Evolutionary conservation across 1,140 invertebrate genomes (phyloP).

Genomic region (Drosophila ercepeae): DNA sequence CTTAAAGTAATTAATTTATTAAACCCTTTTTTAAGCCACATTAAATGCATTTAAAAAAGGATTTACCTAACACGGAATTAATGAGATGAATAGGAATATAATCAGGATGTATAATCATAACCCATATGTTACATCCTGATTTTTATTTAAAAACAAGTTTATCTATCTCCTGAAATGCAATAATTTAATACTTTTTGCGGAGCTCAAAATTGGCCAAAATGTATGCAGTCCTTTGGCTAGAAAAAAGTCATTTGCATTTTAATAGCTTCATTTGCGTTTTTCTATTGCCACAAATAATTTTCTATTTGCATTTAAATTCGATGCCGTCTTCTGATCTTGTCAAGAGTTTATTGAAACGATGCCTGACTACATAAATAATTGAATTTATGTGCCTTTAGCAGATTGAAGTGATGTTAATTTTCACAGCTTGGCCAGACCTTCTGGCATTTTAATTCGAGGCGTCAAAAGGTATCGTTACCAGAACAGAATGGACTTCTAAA

Average conservation of each 20-base stretch:
- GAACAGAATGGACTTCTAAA: conserved; percentile 6
- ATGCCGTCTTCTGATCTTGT: conserved; percentile 40
- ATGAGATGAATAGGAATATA: no score
- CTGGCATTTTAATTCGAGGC: conserved; percentile 65
- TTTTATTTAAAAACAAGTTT: neutral
- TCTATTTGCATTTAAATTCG: conserved; percentile 71
- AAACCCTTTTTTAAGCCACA: neutral
- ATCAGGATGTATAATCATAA: no score
- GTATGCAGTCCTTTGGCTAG: neutral
- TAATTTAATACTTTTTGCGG: neutral
- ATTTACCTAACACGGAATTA: no score
- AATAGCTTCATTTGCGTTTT: conserved; percentile 68
- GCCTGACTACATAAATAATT: conserved; percentile 11
- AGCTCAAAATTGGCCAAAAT: neutral
- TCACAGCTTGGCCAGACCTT: conserved; percentile 21
- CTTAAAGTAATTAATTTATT: neutral
- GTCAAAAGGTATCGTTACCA: conserved; percentile 49
- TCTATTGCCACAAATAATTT: conserved; percentile 49
- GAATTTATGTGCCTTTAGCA: neutral
- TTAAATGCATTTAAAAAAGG: no score
- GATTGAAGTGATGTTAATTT: conserved; percentile 54
- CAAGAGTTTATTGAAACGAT: conserved; percentile 9
- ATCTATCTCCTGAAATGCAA: neutral
- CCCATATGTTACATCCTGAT: no score
- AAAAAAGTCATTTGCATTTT: conserved; percentile 63